A percentile compares a stretch with the other conserved stretches of the same genome.
Conservation (phyloP, 2,113 vertebrate genomes). For the Peromyscus polionotus region DNA sequence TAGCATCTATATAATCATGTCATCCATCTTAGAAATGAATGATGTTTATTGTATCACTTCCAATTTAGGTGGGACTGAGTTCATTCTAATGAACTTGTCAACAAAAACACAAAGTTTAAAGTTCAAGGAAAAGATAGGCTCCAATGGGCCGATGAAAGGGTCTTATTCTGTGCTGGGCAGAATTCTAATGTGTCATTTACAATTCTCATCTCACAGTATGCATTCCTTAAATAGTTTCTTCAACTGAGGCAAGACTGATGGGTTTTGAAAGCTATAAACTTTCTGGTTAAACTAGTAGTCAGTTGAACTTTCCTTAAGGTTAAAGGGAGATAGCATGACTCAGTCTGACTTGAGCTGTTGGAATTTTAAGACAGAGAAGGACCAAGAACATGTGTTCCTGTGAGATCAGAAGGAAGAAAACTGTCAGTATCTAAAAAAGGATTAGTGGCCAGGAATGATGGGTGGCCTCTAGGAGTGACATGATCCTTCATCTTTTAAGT, state of each 20-base stretch:
- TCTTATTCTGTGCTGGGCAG: neutral
- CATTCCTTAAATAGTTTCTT: neutral
- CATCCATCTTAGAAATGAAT: neutral
- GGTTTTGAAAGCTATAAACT: too few relatives aligned
- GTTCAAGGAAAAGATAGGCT: neutral
- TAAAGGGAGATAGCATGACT: neutral
- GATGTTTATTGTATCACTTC: neutral
- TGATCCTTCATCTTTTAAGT: neutral
- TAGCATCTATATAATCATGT: neutral
- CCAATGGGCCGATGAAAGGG: fast-evolving
- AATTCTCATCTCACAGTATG: neutral
- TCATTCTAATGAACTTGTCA: neutral
- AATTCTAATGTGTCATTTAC: neutral
- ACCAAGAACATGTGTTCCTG: fast-evolving
- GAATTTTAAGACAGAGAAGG: neutral
- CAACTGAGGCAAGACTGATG: neutral
- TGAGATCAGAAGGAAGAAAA: neutral
- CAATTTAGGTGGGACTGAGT: neutral
- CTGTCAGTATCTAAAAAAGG: neutral
- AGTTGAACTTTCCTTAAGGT: neutral
- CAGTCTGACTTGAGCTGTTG: neutral
- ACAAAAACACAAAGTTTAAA: neutral
- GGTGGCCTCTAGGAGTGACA: neutral
- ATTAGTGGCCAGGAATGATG: neutral
- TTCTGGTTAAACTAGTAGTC: neutral